A percentile compares a stretch with the other conserved stretches of the same genome.
These are phyloP conservation scores for Zootermopsis nevadensis DNA, from an alignment of 2,888 invertebrate species.

Conservation along the genomic window DNA sequence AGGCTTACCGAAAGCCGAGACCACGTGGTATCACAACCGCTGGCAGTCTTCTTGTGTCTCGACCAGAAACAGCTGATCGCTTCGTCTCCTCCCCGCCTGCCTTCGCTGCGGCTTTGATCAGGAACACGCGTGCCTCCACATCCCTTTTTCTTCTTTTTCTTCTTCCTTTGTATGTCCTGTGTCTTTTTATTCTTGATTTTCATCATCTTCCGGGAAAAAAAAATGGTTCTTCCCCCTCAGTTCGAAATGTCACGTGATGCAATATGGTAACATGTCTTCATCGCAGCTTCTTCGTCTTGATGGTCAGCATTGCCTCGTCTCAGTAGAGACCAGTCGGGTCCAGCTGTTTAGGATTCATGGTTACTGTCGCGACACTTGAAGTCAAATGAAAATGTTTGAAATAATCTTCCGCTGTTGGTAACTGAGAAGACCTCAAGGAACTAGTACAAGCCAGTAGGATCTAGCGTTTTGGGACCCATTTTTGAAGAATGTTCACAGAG, in stretches of 20 bases:
- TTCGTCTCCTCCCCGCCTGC: neutral
- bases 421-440: neutral
- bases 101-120: neutral
- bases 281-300: neutral
- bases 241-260: neutral
- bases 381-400: too few relatives aligned
- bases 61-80: slow-evolving; percentile 25
- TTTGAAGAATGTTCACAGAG: neutral
- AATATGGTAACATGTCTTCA: neutral
- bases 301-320: neutral
- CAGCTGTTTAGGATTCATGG: slow-evolving; percentile 13
- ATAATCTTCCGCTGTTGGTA: too few relatives aligned
- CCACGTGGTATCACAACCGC: slow-evolving; percentile 8
- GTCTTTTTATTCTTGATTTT: neutral
- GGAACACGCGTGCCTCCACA: neutral
- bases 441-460: slow-evolving; percentile 33
- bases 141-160: slow-evolving; percentile 31
- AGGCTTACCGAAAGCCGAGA: slow-evolving; percentile 33
- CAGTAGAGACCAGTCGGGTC: slow-evolving; percentile 29
- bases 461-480: slow-evolving; percentile 27
- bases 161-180: neutral
- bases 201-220: neutral
- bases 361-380: too few relatives aligned
- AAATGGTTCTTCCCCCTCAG: neutral
- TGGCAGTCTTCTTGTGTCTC: neutral